Evolutionary conservation across 1,140 invertebrate genomes (phyloP).

Genomic region (Campodea augens): DNA sequence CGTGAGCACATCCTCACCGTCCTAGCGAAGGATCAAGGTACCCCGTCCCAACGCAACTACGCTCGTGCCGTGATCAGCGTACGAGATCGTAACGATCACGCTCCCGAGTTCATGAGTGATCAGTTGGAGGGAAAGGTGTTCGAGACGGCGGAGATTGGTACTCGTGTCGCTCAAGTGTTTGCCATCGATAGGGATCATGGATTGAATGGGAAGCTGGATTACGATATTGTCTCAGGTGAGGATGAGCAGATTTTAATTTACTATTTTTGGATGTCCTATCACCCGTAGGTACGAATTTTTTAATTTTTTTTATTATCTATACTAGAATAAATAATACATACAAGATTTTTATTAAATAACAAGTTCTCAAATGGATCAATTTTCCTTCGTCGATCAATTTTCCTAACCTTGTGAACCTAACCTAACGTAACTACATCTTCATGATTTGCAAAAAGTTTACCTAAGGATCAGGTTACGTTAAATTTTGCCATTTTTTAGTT

Average conservation of each 20-base stretch:
- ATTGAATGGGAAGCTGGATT: constrained; percentile 55
- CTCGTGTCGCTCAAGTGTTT: constrained; percentile 45
- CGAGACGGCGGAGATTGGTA: constrained; percentile 51
- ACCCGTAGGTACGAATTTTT: too few relatives aligned
- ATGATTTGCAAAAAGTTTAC: too few relatives aligned
- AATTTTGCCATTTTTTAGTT: too few relatives aligned
- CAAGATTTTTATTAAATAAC: too few relatives aligned
- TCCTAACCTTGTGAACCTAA: too few relatives aligned
- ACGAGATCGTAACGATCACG: constrained; percentile 75
- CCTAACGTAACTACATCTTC: too few relatives aligned
- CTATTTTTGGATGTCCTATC: too few relatives aligned
- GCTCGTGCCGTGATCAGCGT: constrained; percentile 62
- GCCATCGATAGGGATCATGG: constrained; percentile 66
- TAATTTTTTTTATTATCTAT: too few relatives aligned
- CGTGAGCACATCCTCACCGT: constrained; percentile 68
- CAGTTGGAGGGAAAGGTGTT: constrained; percentile 53
- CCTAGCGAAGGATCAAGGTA: constrained; percentile 75
- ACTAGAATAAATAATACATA: too few relatives aligned
- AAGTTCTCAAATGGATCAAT: too few relatives aligned
- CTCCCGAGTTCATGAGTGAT: constrained; percentile 56
- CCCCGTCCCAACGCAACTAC: constrained; percentile 62
- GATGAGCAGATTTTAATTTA: constrained; percentile 4
- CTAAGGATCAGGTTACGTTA: too few relatives aligned
- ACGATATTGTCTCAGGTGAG: constrained; percentile 54
- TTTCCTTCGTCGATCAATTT: too few relatives aligned